These are phyloP conservation scores for Hyposoter dolosus DNA, from an alignment of 2,888 invertebrate species.

Conservation along the genomic window DNA sequence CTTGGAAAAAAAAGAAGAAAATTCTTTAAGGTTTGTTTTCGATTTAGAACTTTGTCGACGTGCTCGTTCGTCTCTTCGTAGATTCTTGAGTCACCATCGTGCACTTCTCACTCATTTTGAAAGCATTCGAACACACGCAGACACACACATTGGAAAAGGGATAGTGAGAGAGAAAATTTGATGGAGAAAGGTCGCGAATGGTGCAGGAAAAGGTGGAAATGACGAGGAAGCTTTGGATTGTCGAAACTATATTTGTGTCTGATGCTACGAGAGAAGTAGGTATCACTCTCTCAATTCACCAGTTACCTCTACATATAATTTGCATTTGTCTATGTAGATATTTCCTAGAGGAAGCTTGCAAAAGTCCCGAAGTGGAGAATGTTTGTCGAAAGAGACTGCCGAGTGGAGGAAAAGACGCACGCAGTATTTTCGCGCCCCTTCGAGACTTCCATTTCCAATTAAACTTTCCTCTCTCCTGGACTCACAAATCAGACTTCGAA, in stretches of 20 bases:
- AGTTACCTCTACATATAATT: neutral
- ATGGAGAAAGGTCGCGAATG: slow-evolving; percentile 19
- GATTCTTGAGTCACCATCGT: slow-evolving; percentile 30
- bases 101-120: slow-evolving; percentile 50
- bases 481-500: slow-evolving; percentile 75
- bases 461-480: slow-evolving; percentile 74
- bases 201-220: slow-evolving; percentile 46
- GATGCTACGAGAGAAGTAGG: slow-evolving; percentile 6
- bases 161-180: neutral
- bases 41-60: slow-evolving; percentile 58
- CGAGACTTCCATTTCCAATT: slow-evolving; percentile 73
- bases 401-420: slow-evolving; percentile 43
- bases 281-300: slow-evolving; percentile 22
- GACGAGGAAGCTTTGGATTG: slow-evolving; percentile 43
- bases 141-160: neutral
- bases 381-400: slow-evolving; percentile 36
- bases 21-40: slow-evolving; percentile 31
- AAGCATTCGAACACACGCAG: slow-evolving; percentile 51
- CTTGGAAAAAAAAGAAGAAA: slow-evolving; percentile 40
- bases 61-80: slow-evolving; percentile 40
- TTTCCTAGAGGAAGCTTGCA: slow-evolving; percentile 19
- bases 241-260: slow-evolving; percentile 52
- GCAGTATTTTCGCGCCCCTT: slow-evolving; percentile 44
- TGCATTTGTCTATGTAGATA: neutral
- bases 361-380: slow-evolving; percentile 15